Evolutionary conservation across 2,888 invertebrate species (phyloP), one percentile per base, ranked within the genome.

Genomic region (Athrips mouffetella): DNA sequence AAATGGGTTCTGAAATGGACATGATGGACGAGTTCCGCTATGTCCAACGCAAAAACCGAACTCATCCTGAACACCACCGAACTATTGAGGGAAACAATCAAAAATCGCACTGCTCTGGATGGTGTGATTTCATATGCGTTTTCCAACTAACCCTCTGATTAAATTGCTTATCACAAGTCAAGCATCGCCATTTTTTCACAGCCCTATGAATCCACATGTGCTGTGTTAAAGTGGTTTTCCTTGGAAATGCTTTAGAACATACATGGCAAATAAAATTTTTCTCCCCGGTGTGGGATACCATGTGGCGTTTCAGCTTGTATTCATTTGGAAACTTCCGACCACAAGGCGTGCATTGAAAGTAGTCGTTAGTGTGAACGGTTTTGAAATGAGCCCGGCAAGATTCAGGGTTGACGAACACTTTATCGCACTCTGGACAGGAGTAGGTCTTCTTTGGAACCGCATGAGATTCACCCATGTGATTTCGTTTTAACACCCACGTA

Each of bases 201-300:
- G 54, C 51, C 1, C 53, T 52, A 37, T 70, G 70, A 10, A 57
- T 59, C 60, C 64, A 64, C 64, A 63, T 66, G 30, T 68, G 67
- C 46, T 64, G 60, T 6, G 48, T 47, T 33, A 61, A 53, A 7
- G 53, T 52, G n/a, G 55, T 58, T 37, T 58, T 60, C 23, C 59
- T 54, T 1, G 55, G 49, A 30, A 67, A 71, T 0, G 53, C 51
- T 31, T 75, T 78, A 8, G 61, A 47, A 45, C 80, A 77, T 6
- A 72, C 56, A 5, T 63, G 58, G 49, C 81, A 82, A 40, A 66
- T 58, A 47, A 68, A 78, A 2, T 66, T 66, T 57, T 74, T 75
- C 18, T 67, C 65, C n/a, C 67, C 70, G 1, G 73, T 71, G 52
- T 81, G 81, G n/a, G 68, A 69, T 30, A 71, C 65, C 63, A 73